These are phyloP conservation scores for Eristalinus sepulchralis DNA, from an alignment of 2,888 invertebrate genomes.

Conservation along the genomic window DNA sequence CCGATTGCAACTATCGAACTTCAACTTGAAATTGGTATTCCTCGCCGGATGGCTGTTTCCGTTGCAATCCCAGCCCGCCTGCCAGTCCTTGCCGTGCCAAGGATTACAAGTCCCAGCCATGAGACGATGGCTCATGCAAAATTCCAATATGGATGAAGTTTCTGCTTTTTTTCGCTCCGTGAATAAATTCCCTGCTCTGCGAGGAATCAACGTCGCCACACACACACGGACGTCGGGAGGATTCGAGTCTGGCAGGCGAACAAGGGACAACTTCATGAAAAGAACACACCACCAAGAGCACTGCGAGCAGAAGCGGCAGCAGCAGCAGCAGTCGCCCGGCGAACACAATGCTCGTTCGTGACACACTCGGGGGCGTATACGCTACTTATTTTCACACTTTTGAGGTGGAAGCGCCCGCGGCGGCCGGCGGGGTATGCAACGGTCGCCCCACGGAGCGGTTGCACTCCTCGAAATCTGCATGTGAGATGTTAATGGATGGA, in stretches of 20 bases:
- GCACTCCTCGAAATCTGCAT: conserved; percentile 65
- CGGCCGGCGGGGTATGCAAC: neutral
- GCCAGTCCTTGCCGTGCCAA: conserved; percentile 8
- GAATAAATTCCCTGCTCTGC: conserved; percentile 46
- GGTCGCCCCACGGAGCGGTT: conserved; percentile 24
- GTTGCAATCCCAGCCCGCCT: conserved; percentile 49
- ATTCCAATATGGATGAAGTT: conserved; percentile 61
- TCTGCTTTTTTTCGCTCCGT: neutral
- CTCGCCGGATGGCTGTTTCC: conserved; percentile 46
- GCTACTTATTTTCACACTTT: conserved; percentile 68
- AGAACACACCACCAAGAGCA: conserved; percentile 26
- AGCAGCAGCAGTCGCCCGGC: neutral
- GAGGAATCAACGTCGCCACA: conserved; percentile 44
- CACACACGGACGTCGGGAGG: neutral
- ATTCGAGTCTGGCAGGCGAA: conserved; percentile 17
- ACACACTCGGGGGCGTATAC: conserved; percentile 66
- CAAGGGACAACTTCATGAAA: conserved; percentile 56
- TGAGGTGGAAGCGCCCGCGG: conserved; percentile 42
- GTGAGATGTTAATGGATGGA: conserved; percentile 67
- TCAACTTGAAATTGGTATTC: conserved; percentile 45
- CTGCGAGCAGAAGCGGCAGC: too few species aligned
- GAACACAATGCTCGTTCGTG: conserved; percentile 58
- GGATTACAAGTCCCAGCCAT: conserved; percentile 54
- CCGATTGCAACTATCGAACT: conserved; percentile 63
- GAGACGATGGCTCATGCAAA: conserved; percentile 57